Base-by-base conservation (phyloP, 1,140 invertebrate species). In the Steinernema feltiae region DNA sequence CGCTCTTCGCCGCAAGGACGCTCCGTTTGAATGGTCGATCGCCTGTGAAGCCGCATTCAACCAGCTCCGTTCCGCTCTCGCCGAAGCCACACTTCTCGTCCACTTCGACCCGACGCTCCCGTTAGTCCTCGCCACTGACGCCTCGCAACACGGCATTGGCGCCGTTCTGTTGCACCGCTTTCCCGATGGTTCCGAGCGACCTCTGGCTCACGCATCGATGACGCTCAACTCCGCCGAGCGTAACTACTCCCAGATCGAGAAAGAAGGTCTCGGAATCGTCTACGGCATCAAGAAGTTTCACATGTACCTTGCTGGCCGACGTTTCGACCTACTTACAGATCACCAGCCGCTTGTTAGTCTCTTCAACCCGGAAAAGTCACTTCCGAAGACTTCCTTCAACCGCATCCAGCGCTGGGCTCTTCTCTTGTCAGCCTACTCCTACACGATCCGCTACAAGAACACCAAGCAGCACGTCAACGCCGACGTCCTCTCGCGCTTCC, bases 231-330 rank as follows among this genome's bases (percentile, higher is more conserved):
- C 80, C 32, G 79, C 87, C 1, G 87, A 90, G 79, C 78, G 83
- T 79, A 89, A 87, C 72, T 89, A 90, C 71, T 76, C 86, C 12
- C 87, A 88, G 76, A 87, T 89, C 30, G 88, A 91, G 32, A 89
- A 87, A 79, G 89, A 91, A 84, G 88, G 87, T 3, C 78, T 89
- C n/a, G 86, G 87, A 0, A 87, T 90, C 15, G 76, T 90, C 0
- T 90, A 85, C 81, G 87, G 86, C 1, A 85, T 90, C 1, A 86
- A 87, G 74, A 88, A 88, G 80, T 90, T 90, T 82, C 85, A 89
- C 7, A 41, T 41, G 18, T 41, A 41, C 35, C 35, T 41, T 18
- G n/a, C 18, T 82, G 89, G 87, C 69, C 79, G 82, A 72, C 69
- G 83, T 21, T 90, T 90, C 77, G 72, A 78, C 18, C 82, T 89